phyloP scores from a whole-genome alignment of 2,888 invertebrate genomes.

The Melipona beecheii region DNA sequence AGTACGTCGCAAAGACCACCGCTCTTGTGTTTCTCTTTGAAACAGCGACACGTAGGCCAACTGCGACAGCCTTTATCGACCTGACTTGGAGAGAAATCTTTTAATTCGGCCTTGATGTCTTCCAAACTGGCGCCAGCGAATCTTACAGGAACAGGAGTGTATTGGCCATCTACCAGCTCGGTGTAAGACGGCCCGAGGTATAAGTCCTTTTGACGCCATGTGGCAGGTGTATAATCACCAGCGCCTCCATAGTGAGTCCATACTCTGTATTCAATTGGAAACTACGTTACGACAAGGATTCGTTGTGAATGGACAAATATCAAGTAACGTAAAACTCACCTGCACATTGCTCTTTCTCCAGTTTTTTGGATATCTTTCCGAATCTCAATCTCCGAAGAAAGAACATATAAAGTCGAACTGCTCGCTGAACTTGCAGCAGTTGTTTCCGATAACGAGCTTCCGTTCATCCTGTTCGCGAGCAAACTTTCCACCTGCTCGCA shows the following conservation, averaged over 20 bases:
- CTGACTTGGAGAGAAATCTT: slow-evolving; percentile 53
- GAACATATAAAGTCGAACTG: slow-evolving; percentile 83
- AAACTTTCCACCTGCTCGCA: slow-evolving; percentile 84
- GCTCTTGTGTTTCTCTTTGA: slow-evolving; percentile 17
- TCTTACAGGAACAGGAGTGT: slow-evolving; percentile 71
- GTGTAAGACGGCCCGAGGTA: slow-evolving; percentile 85
- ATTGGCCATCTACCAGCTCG: slow-evolving; percentile 72
- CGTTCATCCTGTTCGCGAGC: slow-evolving; percentile 83
- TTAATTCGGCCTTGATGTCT: slow-evolving; percentile 65
- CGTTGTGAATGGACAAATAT: background rate
- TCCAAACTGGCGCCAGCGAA: slow-evolving; percentile 74
- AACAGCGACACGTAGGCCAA: slow-evolving; percentile 69
- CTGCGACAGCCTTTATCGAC: slow-evolving; percentile 62
- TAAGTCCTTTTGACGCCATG: slow-evolving; percentile 86
- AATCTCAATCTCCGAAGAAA: slow-evolving; percentile 80
- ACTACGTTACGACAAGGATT: too few species aligned
- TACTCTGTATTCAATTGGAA: slow-evolving; percentile 52
- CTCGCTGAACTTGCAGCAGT: slow-evolving; percentile 85
- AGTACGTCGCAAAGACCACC: slow-evolving; percentile 73
- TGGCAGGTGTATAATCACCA: slow-evolving; percentile 70
- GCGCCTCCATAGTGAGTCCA: slow-evolving; percentile 75
- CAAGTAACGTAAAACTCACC: slow-evolving; percentile 33
- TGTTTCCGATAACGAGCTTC: slow-evolving; percentile 85
- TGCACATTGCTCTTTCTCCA: slow-evolving; percentile 48
- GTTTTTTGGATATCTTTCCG: slow-evolving; percentile 33